Percentiles rank a stretch among this genome's conserved stretches.
Conservation (phyloP, 2,888 invertebrate genomes). For the Thysanoteuthis rhombus region DNA sequence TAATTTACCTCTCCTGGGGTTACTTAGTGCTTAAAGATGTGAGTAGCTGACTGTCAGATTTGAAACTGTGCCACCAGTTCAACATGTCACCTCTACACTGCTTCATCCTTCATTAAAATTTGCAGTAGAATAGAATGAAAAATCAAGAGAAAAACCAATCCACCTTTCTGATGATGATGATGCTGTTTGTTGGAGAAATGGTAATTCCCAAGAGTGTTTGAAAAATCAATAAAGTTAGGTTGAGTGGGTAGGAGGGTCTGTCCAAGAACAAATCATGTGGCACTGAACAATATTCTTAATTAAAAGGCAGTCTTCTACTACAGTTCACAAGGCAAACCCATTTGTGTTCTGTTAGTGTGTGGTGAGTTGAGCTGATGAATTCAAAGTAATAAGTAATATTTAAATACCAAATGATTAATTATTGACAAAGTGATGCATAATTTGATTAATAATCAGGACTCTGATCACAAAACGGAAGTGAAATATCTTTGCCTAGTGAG, state of each 20-base stretch:
- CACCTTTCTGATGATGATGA: background rate
- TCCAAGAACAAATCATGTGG: background rate
- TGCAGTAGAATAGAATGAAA: background rate
- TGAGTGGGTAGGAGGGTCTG: background rate
- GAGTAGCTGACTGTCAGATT: too few relatives aligned
- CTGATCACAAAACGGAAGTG: background rate
- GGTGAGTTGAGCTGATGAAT: background rate
- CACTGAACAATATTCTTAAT: background rate
- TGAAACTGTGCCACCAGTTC: too few relatives aligned
- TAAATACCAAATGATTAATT: background rate
- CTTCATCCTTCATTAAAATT: too few relatives aligned
- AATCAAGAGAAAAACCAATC: background rate
- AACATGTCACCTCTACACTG: too few relatives aligned
- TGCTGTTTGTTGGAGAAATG: background rate
- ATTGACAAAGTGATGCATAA: background rate
- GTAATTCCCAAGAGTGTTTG: background rate
- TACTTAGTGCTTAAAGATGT: too few relatives aligned
- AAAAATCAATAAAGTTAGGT: background rate
- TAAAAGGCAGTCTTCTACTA: background rate
- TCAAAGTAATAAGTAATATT: background rate
- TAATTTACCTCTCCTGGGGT: too few relatives aligned
- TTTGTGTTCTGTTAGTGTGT: background rate
- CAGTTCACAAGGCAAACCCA: background rate
- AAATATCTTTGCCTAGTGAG: background rate
- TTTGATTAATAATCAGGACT: background rate